Conservation (phyloP, 2,113 vertebrate species). For the Callipepla squamata region DNA sequence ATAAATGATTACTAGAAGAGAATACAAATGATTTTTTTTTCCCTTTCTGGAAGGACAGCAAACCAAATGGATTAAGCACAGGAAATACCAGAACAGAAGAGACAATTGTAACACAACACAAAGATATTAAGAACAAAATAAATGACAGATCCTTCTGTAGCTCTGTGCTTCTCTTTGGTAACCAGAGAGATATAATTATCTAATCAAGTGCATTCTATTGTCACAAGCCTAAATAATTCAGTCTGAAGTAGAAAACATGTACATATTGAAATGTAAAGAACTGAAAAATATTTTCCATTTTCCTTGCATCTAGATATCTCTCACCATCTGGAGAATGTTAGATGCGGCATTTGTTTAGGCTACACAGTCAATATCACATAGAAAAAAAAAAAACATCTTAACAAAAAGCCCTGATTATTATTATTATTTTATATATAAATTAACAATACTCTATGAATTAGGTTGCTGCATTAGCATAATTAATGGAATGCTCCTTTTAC, state of each 20-base stretch:
- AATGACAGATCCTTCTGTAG: background rate
- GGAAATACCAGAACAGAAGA: background rate
- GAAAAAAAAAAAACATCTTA: background rate
- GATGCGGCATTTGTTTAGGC: conserved; percentile 16
- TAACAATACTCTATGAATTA: background rate
- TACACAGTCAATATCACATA: conserved; percentile 1
- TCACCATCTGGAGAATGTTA: conserved; percentile 19
- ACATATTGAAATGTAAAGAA: conserved; percentile 19
- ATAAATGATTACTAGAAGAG: background rate
- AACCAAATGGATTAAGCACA: background rate
- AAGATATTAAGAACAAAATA: conserved; percentile 36
- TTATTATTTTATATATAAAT: background rate
- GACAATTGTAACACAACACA: conserved; percentile 5
- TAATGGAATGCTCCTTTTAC: background rate
- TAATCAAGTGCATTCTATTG: conserved; percentile 24
- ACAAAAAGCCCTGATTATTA: background rate
- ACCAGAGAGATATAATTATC: conserved; percentile 39
- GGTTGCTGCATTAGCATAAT: background rate
- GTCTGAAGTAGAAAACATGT: conserved; percentile 13
- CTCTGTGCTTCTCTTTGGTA: conserved; percentile 4
- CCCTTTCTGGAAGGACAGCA: background rate
- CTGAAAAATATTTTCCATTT: conserved; percentile 24
- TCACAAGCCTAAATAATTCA: conserved; percentile 44
- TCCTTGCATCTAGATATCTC: background rate
- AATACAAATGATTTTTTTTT: background rate